Conservation (phyloP, 30 jellyfish, hydroid and myxozoan genomes). For the Clytia hemisphaerica region DNA sequence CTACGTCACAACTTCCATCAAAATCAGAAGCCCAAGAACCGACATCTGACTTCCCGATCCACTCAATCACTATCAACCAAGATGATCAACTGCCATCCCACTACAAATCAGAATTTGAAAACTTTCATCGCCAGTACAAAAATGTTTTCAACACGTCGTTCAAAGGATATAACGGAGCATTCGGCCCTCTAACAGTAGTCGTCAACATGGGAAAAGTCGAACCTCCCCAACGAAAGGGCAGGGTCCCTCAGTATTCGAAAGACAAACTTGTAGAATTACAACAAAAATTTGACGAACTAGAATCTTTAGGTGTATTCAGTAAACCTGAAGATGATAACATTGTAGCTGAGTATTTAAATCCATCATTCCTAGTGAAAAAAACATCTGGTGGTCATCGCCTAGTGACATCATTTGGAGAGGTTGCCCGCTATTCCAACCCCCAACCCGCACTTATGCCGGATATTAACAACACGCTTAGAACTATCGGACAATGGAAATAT, state of each 20-base stretch:
- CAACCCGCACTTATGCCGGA: conserved; percentile 51
- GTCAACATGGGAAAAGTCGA: conserved; percentile 55
- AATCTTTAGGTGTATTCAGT: conserved; percentile 22
- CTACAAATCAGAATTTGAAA: too few species aligned
- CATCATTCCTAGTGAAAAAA: conserved; percentile 35
- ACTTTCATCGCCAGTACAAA: conserved; percentile 17
- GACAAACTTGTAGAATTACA: conserved; percentile 34
- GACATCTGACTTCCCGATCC: neutral
- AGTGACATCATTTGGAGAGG: conserved; percentile 44
- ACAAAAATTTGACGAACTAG: conserved; percentile 31
- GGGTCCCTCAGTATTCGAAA: conserved; percentile 44
- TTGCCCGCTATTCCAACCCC: conserved; percentile 31
- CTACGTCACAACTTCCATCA: too few species aligned
- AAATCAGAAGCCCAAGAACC: too few species aligned
- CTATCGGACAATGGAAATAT: conserved; percentile 30
- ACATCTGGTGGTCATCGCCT: conserved; percentile 44
- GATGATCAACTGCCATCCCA: too few species aligned
- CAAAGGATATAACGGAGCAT: conserved; percentile 44
- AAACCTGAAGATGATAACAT: conserved; percentile 35
- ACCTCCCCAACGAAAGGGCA: conserved; percentile 60
- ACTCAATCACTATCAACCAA: too few species aligned
- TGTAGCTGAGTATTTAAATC: conserved; percentile 35
- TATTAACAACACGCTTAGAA: conserved; percentile 33
- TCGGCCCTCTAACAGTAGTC: conserved; percentile 41
- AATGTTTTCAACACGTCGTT: conserved; percentile 33